Evolutionary conservation across 1,140 invertebrate species (phyloP).

Genomic region (Trichoplusia ni): DNA sequence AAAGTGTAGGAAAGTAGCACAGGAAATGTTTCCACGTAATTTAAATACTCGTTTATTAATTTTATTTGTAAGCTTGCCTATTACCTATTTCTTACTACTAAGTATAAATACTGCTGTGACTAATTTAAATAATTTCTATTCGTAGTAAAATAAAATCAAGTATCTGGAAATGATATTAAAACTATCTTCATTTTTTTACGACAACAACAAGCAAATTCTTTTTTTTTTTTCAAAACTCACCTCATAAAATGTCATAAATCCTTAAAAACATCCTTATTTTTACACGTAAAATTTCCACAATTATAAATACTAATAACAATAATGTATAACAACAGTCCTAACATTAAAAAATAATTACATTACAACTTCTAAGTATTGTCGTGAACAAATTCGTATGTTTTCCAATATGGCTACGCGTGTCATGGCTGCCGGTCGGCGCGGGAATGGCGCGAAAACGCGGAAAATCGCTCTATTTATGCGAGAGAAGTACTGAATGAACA

Average conservation of each 20-base stretch:
- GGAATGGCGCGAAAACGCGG: conserved; percentile 42
- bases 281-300: conserved; percentile 31
- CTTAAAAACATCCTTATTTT: conserved; percentile 29
- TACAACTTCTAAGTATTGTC: conserved; percentile 24
- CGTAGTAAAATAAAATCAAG: neutral
- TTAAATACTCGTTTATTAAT: too few species aligned
- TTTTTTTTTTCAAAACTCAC: conserved; percentile 17
- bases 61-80: too few species aligned
- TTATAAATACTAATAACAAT: too few species aligned
- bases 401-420: conserved; percentile 17
- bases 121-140: too few species aligned
- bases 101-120: too few species aligned
- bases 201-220: neutral
- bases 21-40: too few species aligned
- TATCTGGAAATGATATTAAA: too few species aligned
- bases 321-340: conserved; percentile 12
- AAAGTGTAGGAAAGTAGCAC: too few species aligned
- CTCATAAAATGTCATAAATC: conserved; percentile 26
- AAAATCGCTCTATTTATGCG: conserved; percentile 40
- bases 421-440: conserved; percentile 26
- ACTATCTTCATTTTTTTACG: neutral
- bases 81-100: too few species aligned
- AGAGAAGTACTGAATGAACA: conserved; percentile 26
- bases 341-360: neutral
- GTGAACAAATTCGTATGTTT: conserved; percentile 23